Conservation (phyloP, 1,140 invertebrate genomes). For the Drosophila insularis region DNA sequence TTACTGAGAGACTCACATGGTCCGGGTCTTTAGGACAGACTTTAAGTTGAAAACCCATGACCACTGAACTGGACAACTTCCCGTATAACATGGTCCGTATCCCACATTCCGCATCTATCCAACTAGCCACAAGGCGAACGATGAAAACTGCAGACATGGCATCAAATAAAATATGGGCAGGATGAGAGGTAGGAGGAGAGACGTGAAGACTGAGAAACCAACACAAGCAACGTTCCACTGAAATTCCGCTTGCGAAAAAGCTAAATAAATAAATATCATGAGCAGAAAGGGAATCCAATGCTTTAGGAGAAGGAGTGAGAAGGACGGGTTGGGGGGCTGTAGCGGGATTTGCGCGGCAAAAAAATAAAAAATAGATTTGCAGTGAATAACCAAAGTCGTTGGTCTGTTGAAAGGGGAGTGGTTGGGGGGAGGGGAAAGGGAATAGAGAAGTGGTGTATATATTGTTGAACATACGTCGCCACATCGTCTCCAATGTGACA, state of each 20-base stretch:
- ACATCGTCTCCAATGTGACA: constrained; percentile 59
- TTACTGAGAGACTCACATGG: constrained; percentile 7
- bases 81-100: constrained; percentile 1
- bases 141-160: constrained; percentile 74
- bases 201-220: not conserved
- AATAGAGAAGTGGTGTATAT: not conserved
- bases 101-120: constrained; percentile 21
- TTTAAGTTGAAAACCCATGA: constrained; percentile 50
- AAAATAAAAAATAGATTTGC: constrained; percentile 70
- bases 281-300: constrained; percentile 23
- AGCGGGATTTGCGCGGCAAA: constrained; percentile 12
- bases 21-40: constrained; percentile 15
- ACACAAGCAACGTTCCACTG: constrained; percentile 26
- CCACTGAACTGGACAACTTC: constrained; percentile 70
- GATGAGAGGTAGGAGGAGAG: not conserved
- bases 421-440: not conserved
- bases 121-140: constrained; percentile 28
- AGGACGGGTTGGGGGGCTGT: not conserved
- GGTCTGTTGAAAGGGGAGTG: not conserved
- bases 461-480: constrained; percentile 10
- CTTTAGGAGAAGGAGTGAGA: not conserved
- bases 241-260: constrained; percentile 53
- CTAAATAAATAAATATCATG: constrained; percentile 78
- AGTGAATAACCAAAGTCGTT: constrained; percentile 43
- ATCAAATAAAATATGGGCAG: constrained; percentile 62